Percentiles rank a stretch among this genome's conserved stretches.
Conservation (phyloP, 2,888 invertebrate genomes). For the Ectemnius continuus region DNA sequence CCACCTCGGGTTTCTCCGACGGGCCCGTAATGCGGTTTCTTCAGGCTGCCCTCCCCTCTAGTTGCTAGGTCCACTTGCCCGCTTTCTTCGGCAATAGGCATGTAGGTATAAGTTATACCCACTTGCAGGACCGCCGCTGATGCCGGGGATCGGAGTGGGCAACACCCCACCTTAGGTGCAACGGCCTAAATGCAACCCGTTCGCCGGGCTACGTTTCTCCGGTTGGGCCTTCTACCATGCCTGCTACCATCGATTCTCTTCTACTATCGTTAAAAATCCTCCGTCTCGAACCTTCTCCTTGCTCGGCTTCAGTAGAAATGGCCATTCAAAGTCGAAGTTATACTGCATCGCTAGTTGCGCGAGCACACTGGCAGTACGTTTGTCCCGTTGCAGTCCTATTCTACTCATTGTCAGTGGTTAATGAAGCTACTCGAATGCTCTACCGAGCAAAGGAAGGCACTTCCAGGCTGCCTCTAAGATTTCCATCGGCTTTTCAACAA, state of each 20-base stretch:
- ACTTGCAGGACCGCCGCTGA: slow-evolving; percentile 46
- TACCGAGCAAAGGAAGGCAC: no score
- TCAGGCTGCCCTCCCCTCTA: slow-evolving; percentile 63
- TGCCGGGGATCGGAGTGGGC: slow-evolving; percentile 51
- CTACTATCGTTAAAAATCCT: background rate
- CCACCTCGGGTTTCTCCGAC: background rate
- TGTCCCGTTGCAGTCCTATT: no score
- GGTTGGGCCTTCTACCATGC: slow-evolving; percentile 43
- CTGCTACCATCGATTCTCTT: slow-evolving; percentile 15
- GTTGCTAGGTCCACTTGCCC: slow-evolving; percentile 75
- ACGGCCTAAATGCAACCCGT: slow-evolving; percentile 76
- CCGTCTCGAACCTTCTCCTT: no score
- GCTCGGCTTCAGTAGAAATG: background rate
- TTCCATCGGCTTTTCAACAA: background rate
- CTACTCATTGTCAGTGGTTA: no score
- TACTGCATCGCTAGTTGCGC: no score
- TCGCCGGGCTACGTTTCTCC: slow-evolving; percentile 66
- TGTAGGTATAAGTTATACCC: slow-evolving; percentile 50
- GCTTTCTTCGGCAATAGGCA: slow-evolving; percentile 68
- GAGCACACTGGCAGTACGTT: no score
- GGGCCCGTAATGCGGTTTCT: slow-evolving; percentile 38
- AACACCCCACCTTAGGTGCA: slow-evolving; percentile 71
- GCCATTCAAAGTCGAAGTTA: background rate
- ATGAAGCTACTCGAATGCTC: no score
- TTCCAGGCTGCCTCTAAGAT: no score